Evolutionary conservation across 1,140 invertebrate genomes (phyloP).

Genomic region (Ceratosolen fusciceps): DNA sequence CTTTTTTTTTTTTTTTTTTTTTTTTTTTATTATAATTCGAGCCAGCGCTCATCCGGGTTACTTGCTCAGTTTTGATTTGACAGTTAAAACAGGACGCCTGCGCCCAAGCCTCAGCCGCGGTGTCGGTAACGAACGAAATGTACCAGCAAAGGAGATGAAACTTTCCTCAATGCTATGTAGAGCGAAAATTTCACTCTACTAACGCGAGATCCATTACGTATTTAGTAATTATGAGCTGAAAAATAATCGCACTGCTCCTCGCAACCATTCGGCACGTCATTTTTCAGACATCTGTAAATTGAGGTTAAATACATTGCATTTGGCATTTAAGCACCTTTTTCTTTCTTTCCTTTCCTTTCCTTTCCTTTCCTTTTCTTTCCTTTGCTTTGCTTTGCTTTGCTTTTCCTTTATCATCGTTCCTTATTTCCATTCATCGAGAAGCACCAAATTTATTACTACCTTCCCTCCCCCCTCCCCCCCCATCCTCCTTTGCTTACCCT

Average conservation of each 20-base stretch:
- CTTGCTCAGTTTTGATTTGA: constrained; percentile 12
- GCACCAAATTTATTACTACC: no score
- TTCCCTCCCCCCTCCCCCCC: no score
- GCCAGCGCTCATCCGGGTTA: constrained; percentile 3
- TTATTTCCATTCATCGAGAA: no score
- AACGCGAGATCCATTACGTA: no score
- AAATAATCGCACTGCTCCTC: background rate
- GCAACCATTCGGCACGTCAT: background rate
- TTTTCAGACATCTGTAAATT: background rate
- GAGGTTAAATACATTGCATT: background rate
- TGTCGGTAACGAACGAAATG: background rate
- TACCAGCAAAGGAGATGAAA: constrained; percentile 6
- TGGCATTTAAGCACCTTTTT: background rate
- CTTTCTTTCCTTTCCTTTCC: background rate
- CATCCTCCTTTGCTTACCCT: no score
- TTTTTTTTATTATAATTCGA: constrained; percentile 1
- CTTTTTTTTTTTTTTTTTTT: no score
- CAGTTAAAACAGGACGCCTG: constrained; percentile 25
- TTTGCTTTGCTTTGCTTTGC: no score
- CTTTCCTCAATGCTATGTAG: background rate
- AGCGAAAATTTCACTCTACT: background rate
- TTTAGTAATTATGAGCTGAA: background rate
- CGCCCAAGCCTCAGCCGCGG: background rate
- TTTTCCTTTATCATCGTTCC: no score
- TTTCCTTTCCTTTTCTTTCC: background rate